Base-by-base conservation (phyloP, 2,888 invertebrate species). In the Omphaloscelis lunosa region DNA sequence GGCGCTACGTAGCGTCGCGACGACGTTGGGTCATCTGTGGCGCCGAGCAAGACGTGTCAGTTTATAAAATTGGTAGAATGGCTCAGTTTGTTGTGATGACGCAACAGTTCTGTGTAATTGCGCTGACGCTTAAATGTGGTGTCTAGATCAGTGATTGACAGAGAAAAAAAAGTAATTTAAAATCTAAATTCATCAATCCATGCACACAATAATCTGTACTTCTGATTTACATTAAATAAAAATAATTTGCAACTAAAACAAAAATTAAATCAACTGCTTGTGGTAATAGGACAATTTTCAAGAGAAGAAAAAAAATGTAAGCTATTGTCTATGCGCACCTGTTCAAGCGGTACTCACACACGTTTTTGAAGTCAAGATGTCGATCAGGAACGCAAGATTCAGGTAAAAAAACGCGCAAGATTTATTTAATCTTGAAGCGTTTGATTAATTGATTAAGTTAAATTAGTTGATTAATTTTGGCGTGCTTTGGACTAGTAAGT, bases 241-340 rank as follows among this genome's bases (percentile, higher is more conserved):
- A 75, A 77, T 17, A 79, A 78, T 7, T 69, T 20, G 84, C 86
- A 83, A 83, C 70, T 68, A 68, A 83, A 81, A 75, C 39, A 61
- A 80, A 71, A 41, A 72, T 67, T 17, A 68, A 69, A 77, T 58
- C 27, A 76, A 79, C 39, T 76, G 75, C 17, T 85, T 87, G 88
- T 86, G 87, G 86, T 80, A 76, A 84, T 81, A 84, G 3, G 70
- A 86, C n/a, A 53, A 72, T 20, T 45, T 41, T 69, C 4, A 45
- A 41, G 6, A 51, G 27, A 34, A 29, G 5, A 58, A 63, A 63
- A 34, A 1, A 34, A 41, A 20, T 66, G 29, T 27, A 20, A 1
- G 53, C 27, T 76, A 45, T 56, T 65, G 45, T 45, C 41, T 51
- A 39, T 65, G 65, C 39, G 56, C 39, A 70, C 61, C 48, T 69